Base-by-base conservation (phyloP, 1,140 invertebrate genomes). In the Hylyphantes graminicola region DNA sequence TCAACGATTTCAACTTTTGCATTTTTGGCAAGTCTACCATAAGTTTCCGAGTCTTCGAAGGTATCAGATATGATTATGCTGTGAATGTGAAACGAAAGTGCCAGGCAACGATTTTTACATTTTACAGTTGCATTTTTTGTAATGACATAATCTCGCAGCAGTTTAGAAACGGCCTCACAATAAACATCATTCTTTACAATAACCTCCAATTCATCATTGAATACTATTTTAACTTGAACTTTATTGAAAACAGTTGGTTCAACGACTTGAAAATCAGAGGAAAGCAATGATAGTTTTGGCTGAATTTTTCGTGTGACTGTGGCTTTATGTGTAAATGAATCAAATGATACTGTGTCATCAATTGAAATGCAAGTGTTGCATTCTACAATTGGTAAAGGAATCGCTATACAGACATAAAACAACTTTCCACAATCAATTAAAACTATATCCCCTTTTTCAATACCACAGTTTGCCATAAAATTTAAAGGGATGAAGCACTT, bases 1-100 rank as follows among this genome's bases (percentile, higher is more conserved):
- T 63, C 68, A 59, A 19, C n/a, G 9, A 81, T 54, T 72, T 81
- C 68, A 53, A 81, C 9, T 21, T 9, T 17, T 19, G 78, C n/a
- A 53, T 9, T 17, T n/a, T 19, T 50, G 15, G 21, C 19, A 19
- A 81, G 0, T 17, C 19, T 4, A 21, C 78, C 78, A 73, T 10
- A 81, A 10, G 13, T 12, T 9, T 81, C 3, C 12, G 51, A 54
- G n/a, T 61, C 67, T 13, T 19, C 10, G 63, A 72, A 63, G 19
- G 68, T 63, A 13, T 81, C 68, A 13, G 0, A 50, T 63, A 81
- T 54, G n/a, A 72, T 63, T 13, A 81, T 63, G 8, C 50, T 17
- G n/a, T 63, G 21, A 63, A 81, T 81, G 3, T 72, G 17, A 63
- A 73, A 64, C 12, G 53, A 21, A 19, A 72, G 11, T 19, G 78